Conservation (phyloP, 1,140 invertebrate species). For the Drosophila lacteicornis region DNA sequence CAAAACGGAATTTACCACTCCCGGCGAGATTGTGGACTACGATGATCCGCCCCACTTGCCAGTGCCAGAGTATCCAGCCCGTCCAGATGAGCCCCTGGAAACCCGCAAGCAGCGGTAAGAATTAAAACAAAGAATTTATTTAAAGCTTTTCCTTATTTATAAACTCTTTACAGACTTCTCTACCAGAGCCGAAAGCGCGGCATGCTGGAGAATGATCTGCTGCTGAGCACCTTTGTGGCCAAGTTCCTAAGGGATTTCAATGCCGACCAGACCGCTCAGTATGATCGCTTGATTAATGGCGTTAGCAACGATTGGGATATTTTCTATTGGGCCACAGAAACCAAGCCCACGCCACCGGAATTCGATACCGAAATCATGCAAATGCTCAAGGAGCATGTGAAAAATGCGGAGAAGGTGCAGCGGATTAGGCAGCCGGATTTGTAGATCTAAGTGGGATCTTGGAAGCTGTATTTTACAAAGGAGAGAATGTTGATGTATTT, state of each 20-base stretch:
- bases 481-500: background rate
- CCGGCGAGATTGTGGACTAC: conserved; percentile 65
- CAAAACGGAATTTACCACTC: conserved; percentile 57
- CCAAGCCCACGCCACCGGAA: conserved; percentile 92
- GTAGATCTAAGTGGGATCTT: conserved; percentile 5
- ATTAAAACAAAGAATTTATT: too few relatives aligned
- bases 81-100: conserved; percentile 69
- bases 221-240: conserved; percentile 97
- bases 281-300: conserved; percentile 96
- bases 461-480: background rate
- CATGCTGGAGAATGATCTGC: conserved; percentile 98
- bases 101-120: conserved; percentile 69
- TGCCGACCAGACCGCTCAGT: conserved; percentile 90
- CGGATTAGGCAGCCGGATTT: conserved; percentile 90
- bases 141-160: background rate
- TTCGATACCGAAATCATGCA: conserved; percentile 96
- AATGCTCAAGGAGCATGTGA: conserved; percentile 93
- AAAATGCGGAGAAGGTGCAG: conserved; percentile 89
- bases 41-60: conserved; percentile 75
- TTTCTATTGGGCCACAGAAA: conserved; percentile 96
- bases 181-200: conserved; percentile 99
- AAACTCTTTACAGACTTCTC: conserved; percentile 88
- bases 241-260: conserved; percentile 92
- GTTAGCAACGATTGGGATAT: conserved; percentile 99
- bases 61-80: conserved; percentile 67